phyloP scores from a whole-genome alignment of 1,140 invertebrate species.

The Drosophila bocki region DNA sequence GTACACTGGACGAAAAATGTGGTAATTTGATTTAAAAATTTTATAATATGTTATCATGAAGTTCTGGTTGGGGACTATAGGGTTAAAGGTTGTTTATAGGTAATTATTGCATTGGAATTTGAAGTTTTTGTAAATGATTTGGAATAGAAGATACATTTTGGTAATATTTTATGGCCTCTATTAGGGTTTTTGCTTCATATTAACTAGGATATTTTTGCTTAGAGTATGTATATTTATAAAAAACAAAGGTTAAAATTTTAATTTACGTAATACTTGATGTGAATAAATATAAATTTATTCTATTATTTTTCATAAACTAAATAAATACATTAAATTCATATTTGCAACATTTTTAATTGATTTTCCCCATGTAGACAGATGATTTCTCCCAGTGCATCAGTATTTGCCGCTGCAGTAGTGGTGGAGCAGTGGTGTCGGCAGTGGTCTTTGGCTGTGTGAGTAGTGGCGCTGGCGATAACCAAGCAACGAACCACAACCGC shows the following conservation, averaged over 20 bases:
- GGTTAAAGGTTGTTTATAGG: not conserved
- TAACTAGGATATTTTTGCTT: too few relatives aligned
- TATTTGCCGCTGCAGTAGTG: conserved; percentile 20
- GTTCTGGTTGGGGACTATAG: not conserved
- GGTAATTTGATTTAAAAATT: not conserved
- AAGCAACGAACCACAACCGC: conserved; percentile 82
- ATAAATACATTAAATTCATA: too few relatives aligned
- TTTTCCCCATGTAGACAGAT: not conserved
- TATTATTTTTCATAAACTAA: too few relatives aligned
- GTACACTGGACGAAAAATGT: conserved; percentile 1
- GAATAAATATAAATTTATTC: too few relatives aligned
- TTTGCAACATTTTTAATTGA: not conserved
- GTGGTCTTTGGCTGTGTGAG: conserved; percentile 53
- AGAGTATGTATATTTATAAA: too few relatives aligned
- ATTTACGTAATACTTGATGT: too few relatives aligned
- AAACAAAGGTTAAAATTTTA: too few relatives aligned
- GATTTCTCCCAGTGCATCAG: conserved; percentile 9
- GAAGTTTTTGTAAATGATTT: not conserved
- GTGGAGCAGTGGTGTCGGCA: conserved; percentile 27
- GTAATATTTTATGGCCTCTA: not conserved
- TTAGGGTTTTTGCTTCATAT: too few relatives aligned
- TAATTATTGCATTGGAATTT: not conserved
- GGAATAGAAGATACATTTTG: not conserved
- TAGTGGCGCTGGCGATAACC: conserved; percentile 74
- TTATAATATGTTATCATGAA: not conserved